Conservation (phyloP, 1,140 invertebrate species). For the Diploscapter pachys region DNA sequence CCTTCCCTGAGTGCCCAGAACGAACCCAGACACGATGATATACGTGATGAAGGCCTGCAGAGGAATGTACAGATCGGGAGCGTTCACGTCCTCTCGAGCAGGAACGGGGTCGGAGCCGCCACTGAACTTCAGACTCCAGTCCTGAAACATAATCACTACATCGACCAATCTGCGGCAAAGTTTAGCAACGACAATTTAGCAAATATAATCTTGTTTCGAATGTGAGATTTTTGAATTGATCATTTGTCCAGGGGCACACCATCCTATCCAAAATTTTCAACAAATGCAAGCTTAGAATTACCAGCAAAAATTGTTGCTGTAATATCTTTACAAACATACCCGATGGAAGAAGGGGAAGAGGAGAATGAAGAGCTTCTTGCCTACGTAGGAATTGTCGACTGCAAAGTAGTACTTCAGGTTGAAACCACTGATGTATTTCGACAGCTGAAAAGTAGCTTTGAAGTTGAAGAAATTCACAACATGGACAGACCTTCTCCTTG, state of each 20-base stretch:
- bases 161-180: no score
- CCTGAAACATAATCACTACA: conserved; percentile 65
- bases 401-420: conserved; percentile 96
- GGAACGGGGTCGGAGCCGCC: conserved; percentile 81
- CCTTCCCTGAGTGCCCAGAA: conserved; percentile 73
- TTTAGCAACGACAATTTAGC: no score
- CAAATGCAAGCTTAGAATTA: no score
- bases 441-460: conserved; percentile 64
- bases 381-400: conserved; percentile 91
- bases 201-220: no score
- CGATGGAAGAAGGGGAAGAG: conserved; percentile 90
- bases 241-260: no score
- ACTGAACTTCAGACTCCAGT: conserved; percentile 87
- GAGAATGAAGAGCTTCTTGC: conserved; percentile 81
- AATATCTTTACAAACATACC: conserved; percentile 65
- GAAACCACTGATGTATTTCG: conserved; percentile 84
- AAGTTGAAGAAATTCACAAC: conserved; percentile 4
- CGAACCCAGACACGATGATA: conserved; percentile 81
- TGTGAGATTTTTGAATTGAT: no score
- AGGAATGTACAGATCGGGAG: conserved; percentile 89
- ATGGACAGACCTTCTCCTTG: conserved; percentile 49
- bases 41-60: conserved; percentile 97
- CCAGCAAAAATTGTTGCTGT: no score
- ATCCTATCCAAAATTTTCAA: no score
- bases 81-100: conserved; percentile 90